Evolutionary conservation across 2,888 invertebrate genomes (phyloP).

Genomic region (Lochmaea crataegi): DNA sequence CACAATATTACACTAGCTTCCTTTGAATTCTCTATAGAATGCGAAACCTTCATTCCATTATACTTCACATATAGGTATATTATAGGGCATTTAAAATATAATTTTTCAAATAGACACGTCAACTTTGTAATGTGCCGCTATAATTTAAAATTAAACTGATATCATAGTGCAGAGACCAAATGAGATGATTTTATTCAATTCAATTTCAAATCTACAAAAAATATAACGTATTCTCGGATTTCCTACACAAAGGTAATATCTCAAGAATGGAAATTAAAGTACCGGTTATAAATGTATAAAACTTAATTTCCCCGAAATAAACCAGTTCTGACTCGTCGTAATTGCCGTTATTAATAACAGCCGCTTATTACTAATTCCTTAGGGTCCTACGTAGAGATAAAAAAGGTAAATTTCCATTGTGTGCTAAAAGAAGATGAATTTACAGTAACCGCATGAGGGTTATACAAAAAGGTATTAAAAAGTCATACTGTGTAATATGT

Average conservation of each 20-base stretch:
- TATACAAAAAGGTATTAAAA: conserved; percentile 38
- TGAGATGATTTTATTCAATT: background rate
- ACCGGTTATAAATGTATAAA: conserved; percentile 34
- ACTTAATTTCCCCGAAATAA: conserved; percentile 35
- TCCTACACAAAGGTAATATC: conserved; percentile 9
- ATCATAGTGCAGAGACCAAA: no score
- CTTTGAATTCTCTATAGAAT: background rate
- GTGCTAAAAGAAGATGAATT: conserved; percentile 31
- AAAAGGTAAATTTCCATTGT: conserved; percentile 34
- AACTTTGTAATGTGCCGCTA: no score
- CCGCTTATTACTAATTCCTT: conserved; percentile 34
- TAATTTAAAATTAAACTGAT: no score
- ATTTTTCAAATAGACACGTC: no score
- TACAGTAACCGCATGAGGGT: conserved; percentile 37
- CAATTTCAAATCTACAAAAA: conserved; percentile 15
- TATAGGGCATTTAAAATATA: background rate
- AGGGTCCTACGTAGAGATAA: conserved; percentile 29
- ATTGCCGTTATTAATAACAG: conserved; percentile 41
- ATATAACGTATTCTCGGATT: background rate
- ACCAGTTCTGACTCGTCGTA: conserved; percentile 37
- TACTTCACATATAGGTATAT: background rate
- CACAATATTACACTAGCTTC: conserved; percentile 13
- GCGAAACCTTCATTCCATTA: no score
- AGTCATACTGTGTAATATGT: conserved; percentile 42
- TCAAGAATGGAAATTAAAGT: conserved; percentile 21